These are phyloP conservation scores for Silurus glanis DNA, from an alignment of 2,113 vertebrate species.

Conservation along the genomic window DNA sequence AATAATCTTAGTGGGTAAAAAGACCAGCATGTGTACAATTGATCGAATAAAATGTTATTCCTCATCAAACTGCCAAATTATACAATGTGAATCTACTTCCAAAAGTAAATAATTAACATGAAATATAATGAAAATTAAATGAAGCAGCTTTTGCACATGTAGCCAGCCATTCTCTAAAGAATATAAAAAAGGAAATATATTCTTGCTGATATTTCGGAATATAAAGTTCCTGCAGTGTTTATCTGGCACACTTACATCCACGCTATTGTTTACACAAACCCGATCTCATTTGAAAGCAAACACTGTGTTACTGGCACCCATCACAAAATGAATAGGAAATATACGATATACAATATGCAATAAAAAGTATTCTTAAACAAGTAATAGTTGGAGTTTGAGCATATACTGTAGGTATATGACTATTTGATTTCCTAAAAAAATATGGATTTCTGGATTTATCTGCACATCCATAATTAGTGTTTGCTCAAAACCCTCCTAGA, in stretches of 20 bases:
- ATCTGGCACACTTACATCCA: not conserved
- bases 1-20: too few relatives aligned
- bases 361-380: not conserved
- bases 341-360: not conserved
- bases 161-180: conserved; percentile 3
- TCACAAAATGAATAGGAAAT: not conserved
- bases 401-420: not conserved
- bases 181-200: not conserved
- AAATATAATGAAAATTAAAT: not conserved
- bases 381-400: not conserved
- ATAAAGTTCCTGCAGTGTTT: not conserved
- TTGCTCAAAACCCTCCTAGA: not conserved
- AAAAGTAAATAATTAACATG: not conserved
- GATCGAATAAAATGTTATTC: not conserved
- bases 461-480: not conserved
- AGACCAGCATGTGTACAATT: not conserved
- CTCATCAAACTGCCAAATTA: conserved; percentile 3
- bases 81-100: not conserved
- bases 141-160: not conserved
- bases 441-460: not conserved
- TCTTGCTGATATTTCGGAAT: not conserved
- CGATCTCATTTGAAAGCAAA: not conserved
- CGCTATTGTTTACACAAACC: not conserved
- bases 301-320: not conserved
- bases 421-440: not conserved